These are phyloP conservation scores for Aphidoletes aphidimyza DNA, from an alignment of 2,888 invertebrate genomes.

Conservation along the genomic window DNA sequence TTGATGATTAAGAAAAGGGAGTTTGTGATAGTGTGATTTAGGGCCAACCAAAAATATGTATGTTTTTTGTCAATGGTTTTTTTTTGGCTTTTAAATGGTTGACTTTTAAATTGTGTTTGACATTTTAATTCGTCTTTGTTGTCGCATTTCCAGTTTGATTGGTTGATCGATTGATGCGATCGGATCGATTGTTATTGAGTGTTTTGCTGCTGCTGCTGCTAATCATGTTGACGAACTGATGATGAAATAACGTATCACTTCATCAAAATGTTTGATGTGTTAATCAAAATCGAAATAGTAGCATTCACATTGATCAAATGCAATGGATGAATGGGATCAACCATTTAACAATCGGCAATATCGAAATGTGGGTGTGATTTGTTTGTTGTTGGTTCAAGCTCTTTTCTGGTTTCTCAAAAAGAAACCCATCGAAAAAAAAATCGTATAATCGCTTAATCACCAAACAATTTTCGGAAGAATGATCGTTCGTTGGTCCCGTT, in stretches of 20 bases:
- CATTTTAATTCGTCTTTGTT: background rate
- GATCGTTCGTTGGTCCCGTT: background rate
- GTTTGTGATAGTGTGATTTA: too few species aligned
- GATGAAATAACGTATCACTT: background rate
- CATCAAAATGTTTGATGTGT: background rate
- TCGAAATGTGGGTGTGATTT: background rate
- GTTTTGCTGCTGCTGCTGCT: too few species aligned
- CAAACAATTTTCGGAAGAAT: background rate
- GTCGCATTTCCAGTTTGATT: conserved; percentile 3
- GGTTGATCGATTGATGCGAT: background rate
- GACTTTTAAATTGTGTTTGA: background rate
- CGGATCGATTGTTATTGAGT: too few species aligned
- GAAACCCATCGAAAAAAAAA: background rate
- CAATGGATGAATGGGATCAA: background rate
- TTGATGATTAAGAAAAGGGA: too few species aligned
- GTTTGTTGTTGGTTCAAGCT: too few species aligned
- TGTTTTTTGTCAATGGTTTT: background rate
- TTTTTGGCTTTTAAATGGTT: background rate
- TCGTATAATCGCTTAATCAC: conserved; percentile 5
- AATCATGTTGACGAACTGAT: too few species aligned
- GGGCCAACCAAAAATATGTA: background rate
- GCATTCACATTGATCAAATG: background rate
- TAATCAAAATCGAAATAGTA: background rate
- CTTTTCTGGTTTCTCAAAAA: too few species aligned
- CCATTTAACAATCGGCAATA: too few species aligned